These are phyloP conservation scores for Perca fluviatilis DNA, from an alignment of 2,113 vertebrate species.

Conservation along the genomic window DNA sequence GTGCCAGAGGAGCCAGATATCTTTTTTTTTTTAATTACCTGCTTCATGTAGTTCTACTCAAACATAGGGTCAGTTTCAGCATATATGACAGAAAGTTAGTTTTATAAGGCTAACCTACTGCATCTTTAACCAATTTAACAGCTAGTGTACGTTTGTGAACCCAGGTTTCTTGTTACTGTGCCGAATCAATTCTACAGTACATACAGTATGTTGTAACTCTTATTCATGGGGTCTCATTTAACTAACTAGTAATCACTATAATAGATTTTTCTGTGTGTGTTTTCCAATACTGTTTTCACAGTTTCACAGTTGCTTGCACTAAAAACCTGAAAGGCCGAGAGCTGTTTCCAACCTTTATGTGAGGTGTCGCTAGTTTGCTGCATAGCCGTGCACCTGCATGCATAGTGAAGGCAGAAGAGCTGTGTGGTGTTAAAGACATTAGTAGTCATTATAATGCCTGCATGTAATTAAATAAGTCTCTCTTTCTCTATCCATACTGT, in stretches of 20 bases:
- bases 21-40: too few species aligned
- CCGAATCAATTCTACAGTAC: background rate
- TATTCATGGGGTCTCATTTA: background rate
- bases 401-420: background rate
- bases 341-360: background rate
- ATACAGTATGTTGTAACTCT: background rate
- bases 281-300: background rate
- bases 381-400: background rate
- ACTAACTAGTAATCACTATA: background rate
- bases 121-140: background rate
- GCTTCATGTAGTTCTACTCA: too few species aligned
- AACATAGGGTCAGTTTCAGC: too few species aligned
- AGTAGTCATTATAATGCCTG: background rate
- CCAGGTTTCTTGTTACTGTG: background rate
- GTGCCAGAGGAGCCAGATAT: too few species aligned
- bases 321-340: background rate
- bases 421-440: background rate
- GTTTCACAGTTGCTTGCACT: background rate
- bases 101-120: too few species aligned
- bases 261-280: background rate
- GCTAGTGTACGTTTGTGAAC: background rate
- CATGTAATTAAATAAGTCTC: background rate
- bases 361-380: background rate
- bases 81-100: too few species aligned
- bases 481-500: background rate